Evolutionary conservation across 2,888 invertebrate species (phyloP).

Genomic region (Smittia aterrima): DNA sequence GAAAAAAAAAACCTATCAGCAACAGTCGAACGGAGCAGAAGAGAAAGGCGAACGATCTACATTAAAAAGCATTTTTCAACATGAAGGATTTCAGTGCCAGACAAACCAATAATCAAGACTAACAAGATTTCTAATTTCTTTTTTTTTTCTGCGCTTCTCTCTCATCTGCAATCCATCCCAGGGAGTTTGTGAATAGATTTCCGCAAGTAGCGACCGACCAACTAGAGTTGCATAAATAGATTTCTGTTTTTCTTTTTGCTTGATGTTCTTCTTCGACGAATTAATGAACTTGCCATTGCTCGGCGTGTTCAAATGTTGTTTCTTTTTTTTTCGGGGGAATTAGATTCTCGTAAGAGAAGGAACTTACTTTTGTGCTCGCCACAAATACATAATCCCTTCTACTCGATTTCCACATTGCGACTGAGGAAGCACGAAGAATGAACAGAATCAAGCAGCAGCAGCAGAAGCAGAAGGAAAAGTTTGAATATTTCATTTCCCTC

Average conservation of each 20-base stretch:
- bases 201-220: neutral
- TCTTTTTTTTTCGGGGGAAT: too few species aligned
- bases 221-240: neutral
- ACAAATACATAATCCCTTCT: constrained; percentile 38
- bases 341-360: neutral
- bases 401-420: neutral
- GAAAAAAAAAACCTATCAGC: too few species aligned
- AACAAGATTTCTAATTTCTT: too few species aligned
- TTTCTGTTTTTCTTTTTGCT: neutral
- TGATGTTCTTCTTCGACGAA: neutral
- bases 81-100: too few species aligned
- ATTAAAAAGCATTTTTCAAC: too few species aligned
- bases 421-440: too few species aligned
- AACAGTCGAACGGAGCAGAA: too few species aligned
- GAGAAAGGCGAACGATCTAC: too few species aligned
- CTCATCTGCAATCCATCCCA: neutral
- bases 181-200: neutral
- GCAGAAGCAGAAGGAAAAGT: neutral
- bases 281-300: neutral
- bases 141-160: neutral
- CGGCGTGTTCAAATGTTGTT: too few species aligned
- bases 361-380: neutral
- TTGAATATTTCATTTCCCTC: neutral
- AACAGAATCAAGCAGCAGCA: too few species aligned
- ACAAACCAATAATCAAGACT: too few species aligned